These are phyloP conservation scores for Tauraco hartlaubi DNA, from an alignment of 2,797 vertebrate genomes.

Conservation along the genomic window DNA sequence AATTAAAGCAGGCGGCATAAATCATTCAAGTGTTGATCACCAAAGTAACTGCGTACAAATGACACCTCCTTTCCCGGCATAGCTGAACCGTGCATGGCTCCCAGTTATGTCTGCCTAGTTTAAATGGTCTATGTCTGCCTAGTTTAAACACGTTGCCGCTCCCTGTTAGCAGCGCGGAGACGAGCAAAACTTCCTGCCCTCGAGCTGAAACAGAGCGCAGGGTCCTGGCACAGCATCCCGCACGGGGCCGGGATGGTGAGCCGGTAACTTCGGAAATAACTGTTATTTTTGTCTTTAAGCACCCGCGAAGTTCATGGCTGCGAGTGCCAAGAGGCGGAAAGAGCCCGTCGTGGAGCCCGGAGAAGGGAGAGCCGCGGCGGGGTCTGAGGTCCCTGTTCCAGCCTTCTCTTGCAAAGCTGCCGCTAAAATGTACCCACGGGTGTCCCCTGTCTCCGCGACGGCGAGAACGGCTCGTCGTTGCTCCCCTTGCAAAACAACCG, in stretches of 20 bases:
- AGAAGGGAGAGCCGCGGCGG: background rate
- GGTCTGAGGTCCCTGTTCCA: background rate
- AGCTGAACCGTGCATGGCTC: conserved; percentile 62
- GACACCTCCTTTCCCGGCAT: conserved; percentile 73
- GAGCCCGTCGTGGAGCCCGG: background rate
- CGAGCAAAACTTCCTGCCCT: background rate
- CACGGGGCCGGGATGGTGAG: background rate
- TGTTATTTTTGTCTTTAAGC: background rate
- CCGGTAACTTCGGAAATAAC: background rate
- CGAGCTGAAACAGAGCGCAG: background rate
- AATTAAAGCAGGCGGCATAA: conserved; percentile 71
- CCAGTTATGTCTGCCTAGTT: conserved; percentile 61
- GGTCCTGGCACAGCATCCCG: background rate
- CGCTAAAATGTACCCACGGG: background rate
- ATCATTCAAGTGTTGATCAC: conserved; percentile 78
- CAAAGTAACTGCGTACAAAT: conserved; percentile 79
- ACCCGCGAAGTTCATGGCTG: background rate
- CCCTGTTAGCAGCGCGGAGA: conserved; percentile 6
- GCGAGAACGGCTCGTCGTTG: background rate
- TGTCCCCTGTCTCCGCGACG: background rate
- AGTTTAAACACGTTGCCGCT: conserved; percentile 56
- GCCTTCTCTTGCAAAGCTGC: background rate
- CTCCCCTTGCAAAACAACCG: background rate
- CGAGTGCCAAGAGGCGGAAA: background rate
- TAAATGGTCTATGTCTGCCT: conserved; percentile 51